Percentiles rank a stretch among this genome's conserved stretches.
Conservation (phyloP, 2,888 invertebrate genomes). For the Catonia carolina region DNA sequence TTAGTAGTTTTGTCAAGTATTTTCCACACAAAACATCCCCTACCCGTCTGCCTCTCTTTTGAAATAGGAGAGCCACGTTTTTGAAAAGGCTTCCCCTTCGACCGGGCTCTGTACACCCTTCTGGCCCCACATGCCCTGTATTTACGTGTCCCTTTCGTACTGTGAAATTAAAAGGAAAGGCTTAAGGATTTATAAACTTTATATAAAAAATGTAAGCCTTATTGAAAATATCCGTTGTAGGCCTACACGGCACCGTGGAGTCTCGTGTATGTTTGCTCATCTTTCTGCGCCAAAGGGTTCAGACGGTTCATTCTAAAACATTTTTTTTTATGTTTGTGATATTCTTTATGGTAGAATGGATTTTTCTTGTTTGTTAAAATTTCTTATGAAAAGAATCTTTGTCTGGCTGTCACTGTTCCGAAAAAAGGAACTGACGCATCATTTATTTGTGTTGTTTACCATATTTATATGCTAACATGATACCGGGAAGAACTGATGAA, state of each 20-base stretch:
- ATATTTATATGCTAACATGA: too few relatives aligned
- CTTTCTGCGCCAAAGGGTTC: conserved; percentile 19
- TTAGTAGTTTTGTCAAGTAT: conserved; percentile 29
- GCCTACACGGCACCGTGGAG: conserved; percentile 8
- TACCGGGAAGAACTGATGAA: too few relatives aligned
- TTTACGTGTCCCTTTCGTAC: conserved; percentile 16
- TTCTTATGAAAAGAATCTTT: too few relatives aligned
- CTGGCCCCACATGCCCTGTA: conserved; percentile 2
- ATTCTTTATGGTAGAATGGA: too few relatives aligned
- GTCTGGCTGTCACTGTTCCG: too few relatives aligned
- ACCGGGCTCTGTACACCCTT: conserved; percentile 11
- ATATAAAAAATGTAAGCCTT: conserved; percentile 22
- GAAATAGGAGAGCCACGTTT: conserved; percentile 25
- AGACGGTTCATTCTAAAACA: conserved; percentile 4
- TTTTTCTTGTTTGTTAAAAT: too few relatives aligned
- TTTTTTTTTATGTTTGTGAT: conserved; percentile 6
- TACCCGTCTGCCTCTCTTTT: conserved; percentile 23
- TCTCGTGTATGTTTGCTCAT: conserved; percentile 20
- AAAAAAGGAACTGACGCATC: too few relatives aligned
- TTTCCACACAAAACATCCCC: conserved; percentile 26
- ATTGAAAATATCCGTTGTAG: conserved; percentile 24
- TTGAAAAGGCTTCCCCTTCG: conserved; percentile 24
- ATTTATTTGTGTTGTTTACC: too few relatives aligned
- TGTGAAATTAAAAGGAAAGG: conserved; percentile 26
- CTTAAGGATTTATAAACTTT: conserved; percentile 29